Conservation (phyloP, 2,797 vertebrate species). For the Bradypodion pumilum region DNA sequence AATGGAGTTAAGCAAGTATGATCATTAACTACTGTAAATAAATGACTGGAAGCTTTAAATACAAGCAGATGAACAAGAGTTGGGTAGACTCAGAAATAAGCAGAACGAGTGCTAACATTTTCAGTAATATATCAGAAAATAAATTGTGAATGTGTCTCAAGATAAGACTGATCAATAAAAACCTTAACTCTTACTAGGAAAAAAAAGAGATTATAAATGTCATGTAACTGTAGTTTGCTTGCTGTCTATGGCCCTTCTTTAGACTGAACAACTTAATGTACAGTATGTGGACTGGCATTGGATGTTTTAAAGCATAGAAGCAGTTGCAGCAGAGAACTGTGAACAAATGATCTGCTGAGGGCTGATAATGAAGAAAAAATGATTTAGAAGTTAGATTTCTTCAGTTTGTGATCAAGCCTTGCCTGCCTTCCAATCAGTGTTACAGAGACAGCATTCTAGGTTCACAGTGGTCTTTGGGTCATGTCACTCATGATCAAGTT, state of each 20-base stretch:
- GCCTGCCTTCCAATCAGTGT: neutral
- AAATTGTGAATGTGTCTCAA: neutral
- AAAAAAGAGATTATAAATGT: neutral
- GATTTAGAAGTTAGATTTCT: neutral
- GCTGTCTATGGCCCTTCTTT: neutral
- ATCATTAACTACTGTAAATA: slow-evolving; percentile 20
- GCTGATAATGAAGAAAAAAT: neutral
- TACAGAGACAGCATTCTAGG: neutral
- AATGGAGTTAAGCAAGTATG: slow-evolving; percentile 17
- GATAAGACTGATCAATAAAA: neutral
- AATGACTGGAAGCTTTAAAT: neutral
- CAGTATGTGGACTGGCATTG: too few relatives aligned
- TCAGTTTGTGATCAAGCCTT: too few relatives aligned
- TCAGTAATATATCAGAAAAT: neutral
- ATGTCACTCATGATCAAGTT: too few relatives aligned
- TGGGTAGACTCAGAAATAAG: neutral
- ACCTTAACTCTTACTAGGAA: neutral
- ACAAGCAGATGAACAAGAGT: neutral
- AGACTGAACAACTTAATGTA: neutral
- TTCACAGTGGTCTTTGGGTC: neutral
- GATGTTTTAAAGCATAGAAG: neutral
- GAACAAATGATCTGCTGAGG: neutral
- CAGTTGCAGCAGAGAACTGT: neutral
- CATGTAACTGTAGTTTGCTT: neutral
- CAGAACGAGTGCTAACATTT: neutral